Evolutionary conservation across 2,888 invertebrate genomes (phyloP), one percentile per base, ranked within the genome.

Genomic region (Pecten maximus): DNA sequence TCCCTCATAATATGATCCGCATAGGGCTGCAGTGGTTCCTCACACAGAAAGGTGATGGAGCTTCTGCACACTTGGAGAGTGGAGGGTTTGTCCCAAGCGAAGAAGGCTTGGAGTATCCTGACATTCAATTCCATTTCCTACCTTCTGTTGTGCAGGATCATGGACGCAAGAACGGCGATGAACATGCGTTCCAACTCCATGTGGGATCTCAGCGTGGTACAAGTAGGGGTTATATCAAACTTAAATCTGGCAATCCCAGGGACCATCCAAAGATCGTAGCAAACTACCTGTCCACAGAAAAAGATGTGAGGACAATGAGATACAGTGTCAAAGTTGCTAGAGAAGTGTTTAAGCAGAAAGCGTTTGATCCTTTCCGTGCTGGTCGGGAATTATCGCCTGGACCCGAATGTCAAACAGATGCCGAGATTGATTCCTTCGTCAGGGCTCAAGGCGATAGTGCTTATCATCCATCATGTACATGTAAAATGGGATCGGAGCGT

Each of bases 221-320:
- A 95, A 98, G 98, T 91, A 97, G 98, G 8, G 99, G 99, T 0
- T 97, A 97, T 94, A 97, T 99, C 0, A 98, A 98, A 93, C 97
- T 99, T 40, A 97, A 97, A 90, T 98, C 98, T 91, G 97, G 97
- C 0, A 98, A 99, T 97, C 98, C 98, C 0, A 97, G 97, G 40
- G 98, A 98, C 89, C 98, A 98, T 97, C 99, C 99, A 0, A 96
- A 98, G 44, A 98, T 99, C 96, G 98, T 99, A 96, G 98, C 99
- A 1, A 98, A 99, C 96, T 99, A 99, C 96, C 98, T 99, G 92
- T 97, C 97, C 54, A 96, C 97, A 3, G 95, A 97, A 0, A 96
- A 97, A 87, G 98, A 98, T 95, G 96, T 98, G 23, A 89, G 93
- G 54, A 96, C 96, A 54, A 94, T 96, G 93, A 91, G 96, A 44